These are phyloP conservation scores for Caerostris extrusa DNA, from an alignment of 1,140 invertebrate species.

Conservation along the genomic window DNA sequence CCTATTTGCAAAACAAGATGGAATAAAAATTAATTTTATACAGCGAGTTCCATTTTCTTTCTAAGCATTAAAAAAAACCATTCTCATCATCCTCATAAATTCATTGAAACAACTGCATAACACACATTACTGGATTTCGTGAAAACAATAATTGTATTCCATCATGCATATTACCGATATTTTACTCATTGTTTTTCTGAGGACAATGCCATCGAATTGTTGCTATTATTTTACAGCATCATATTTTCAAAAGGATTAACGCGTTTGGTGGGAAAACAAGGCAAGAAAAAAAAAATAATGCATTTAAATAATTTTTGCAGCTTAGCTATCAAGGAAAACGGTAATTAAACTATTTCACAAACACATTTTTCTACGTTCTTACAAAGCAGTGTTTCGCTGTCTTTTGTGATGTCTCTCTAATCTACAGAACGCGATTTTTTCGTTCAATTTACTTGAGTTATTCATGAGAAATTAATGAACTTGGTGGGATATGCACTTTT, in stretches of 20 bases:
- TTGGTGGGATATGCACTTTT: no score
- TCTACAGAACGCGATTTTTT: no score
- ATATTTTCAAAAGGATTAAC: slow-evolving; percentile 16
- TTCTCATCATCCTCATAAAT: neutral
- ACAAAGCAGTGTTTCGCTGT: neutral
- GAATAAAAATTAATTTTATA: no score
- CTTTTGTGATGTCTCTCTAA: no score
- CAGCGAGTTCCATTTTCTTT: no score
- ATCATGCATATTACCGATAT: neutral
- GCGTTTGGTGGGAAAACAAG: neutral
- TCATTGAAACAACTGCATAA: neutral
- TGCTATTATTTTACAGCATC: neutral
- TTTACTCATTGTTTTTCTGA: neutral
- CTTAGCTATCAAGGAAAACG: slow-evolving; percentile 27
- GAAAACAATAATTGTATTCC: neutral
- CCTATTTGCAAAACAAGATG: no score
- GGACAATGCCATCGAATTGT: slow-evolving; percentile 19
- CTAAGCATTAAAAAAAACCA: no score
- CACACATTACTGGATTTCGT: neutral
- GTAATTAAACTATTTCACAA: slow-evolving; percentile 66
- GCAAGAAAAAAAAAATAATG: neutral
- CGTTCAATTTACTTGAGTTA: no score
- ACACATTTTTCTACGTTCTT: neutral
- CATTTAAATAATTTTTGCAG: slow-evolving; percentile 57
- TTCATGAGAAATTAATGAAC: no score